A percentile compares a stretch with the other conserved stretches of the same genome.
These are phyloP conservation scores for Philaethria dido DNA, from an alignment of 2,888 invertebrate species.

Conservation along the genomic window DNA sequence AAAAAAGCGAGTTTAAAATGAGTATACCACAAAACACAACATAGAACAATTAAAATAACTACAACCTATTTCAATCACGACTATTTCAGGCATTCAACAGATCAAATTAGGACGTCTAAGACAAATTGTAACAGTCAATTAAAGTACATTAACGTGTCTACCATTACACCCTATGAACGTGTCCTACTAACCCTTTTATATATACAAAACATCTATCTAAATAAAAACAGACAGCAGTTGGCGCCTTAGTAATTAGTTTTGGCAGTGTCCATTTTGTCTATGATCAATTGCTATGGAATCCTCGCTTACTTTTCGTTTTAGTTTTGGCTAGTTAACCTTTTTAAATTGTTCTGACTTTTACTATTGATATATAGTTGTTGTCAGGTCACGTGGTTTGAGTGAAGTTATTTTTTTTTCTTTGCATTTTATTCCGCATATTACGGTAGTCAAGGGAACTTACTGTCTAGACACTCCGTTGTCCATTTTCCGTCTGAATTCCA, in stretches of 20 bases:
- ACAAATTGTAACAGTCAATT: constrained; percentile 42
- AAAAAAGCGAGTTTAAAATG: too few species aligned
- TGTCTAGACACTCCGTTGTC: too few species aligned
- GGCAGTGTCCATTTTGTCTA: constrained; percentile 60
- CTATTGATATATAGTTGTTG: constrained; percentile 34
- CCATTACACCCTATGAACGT: constrained; percentile 41
- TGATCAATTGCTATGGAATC: constrained; percentile 51
- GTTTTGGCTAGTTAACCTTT: constrained; percentile 52
- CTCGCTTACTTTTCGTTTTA: constrained; percentile 51
- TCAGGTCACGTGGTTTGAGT: too few species aligned
- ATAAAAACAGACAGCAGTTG: constrained; percentile 76
- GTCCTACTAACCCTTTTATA: constrained; percentile 61
- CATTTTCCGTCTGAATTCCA: too few species aligned
- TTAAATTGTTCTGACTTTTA: constrained; percentile 41
- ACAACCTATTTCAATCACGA: constrained; percentile 14
- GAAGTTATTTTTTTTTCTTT: too few species aligned
- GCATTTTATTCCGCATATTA: too few species aligned
- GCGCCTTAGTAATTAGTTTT: constrained; percentile 67
- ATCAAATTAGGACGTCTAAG: constrained; percentile 38
- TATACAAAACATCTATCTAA: constrained; percentile 61
- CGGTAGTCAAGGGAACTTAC: too few species aligned
- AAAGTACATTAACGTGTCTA: constrained; percentile 25
- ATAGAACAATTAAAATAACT: background rate
- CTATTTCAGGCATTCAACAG: background rate
- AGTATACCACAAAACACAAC: background rate